These are phyloP conservation scores for Poicephalus gulielmi DNA, from an alignment of 2,113 vertebrate species.

Conservation along the genomic window DNA sequence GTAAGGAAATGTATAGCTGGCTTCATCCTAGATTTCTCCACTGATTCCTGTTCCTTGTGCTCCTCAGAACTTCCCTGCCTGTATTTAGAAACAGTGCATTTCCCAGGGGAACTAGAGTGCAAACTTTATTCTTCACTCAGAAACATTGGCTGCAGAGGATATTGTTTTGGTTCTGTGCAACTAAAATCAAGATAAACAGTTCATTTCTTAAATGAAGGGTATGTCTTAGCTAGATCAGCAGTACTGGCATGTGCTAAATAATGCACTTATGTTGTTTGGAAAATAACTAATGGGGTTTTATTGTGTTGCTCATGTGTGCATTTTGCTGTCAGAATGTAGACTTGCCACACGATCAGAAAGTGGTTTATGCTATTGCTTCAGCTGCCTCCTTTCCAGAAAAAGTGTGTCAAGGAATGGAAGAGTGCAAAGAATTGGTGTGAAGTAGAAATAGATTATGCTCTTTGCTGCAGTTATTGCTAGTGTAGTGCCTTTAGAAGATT, in stretches of 20 bases:
- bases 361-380: background rate
- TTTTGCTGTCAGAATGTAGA: background rate
- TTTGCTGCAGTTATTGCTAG: rapidly evolving
- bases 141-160: background rate
- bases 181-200: background rate
- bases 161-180: background rate
- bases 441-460: background rate
- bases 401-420: background rate
- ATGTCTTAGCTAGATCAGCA: background rate
- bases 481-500: background rate
- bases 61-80: background rate
- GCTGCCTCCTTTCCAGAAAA: background rate
- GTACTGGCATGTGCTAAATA: background rate
- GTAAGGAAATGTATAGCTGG: background rate
- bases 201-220: background rate
- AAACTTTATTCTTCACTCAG: background rate
- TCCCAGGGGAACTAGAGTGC: background rate
- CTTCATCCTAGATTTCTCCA: background rate
- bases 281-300: background rate
- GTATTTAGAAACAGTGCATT: background rate
- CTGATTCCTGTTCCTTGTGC: background rate
- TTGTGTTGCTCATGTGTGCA: background rate
- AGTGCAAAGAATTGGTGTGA: background rate
- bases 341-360: background rate
- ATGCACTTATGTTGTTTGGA: background rate